phyloP scores from a whole-genome alignment of 2,797 vertebrate genomes.

The Otolemur crassicaudatus region DNA sequence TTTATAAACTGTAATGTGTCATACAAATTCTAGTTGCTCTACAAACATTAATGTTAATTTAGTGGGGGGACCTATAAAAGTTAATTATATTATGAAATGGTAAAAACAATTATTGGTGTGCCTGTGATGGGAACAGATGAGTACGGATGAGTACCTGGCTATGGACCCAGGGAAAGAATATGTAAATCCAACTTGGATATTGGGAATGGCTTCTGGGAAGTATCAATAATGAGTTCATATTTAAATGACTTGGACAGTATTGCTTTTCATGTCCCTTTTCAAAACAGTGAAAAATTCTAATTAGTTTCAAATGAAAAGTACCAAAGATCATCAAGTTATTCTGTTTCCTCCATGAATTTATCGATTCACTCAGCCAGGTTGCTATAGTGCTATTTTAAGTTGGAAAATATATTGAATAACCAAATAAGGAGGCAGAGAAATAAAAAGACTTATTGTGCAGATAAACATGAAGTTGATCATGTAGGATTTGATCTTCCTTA shows the following conservation, averaged over 20 bases:
- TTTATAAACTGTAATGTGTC: neutral
- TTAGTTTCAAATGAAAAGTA: neutral
- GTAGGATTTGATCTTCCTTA: neutral
- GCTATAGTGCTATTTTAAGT: neutral
- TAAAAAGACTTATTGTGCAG: neutral
- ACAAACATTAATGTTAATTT: neutral
- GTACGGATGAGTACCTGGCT: neutral
- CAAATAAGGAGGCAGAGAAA: constrained; percentile 22
- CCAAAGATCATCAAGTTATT: neutral
- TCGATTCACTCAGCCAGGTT: neutral
- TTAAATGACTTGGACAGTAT: neutral
- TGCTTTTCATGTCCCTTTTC: neutral
- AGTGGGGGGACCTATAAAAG: neutral
- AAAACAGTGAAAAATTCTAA: constrained; percentile 28
- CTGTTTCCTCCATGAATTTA: neutral
- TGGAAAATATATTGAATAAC: neutral
- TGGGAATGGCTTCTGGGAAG: neutral
- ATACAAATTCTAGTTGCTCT: neutral
- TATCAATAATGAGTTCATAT: neutral
- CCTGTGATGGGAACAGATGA: neutral
- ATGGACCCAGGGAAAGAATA: neutral
- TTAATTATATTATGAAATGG: neutral
- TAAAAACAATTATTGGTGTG: neutral
- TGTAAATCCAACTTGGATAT: neutral
- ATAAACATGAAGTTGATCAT: constrained; percentile 4